Evolutionary conservation across 1,140 invertebrate genomes (phyloP).

Genomic region (Drosophila pachea): DNA sequence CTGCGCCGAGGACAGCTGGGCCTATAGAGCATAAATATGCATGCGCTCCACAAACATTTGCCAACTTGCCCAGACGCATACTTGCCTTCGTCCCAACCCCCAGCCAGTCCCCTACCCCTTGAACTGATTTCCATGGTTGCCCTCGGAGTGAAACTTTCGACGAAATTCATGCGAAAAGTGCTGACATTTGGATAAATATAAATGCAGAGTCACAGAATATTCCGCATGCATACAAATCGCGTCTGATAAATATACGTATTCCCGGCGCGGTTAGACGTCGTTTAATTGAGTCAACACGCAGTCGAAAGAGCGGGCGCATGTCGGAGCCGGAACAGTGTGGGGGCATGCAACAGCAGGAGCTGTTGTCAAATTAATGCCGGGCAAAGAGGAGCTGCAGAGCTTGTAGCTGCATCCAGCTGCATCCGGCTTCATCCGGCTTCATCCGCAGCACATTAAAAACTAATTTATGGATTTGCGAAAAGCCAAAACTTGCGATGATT

Average conservation of each 20-base stretch:
- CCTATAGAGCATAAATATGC: conserved; percentile 67
- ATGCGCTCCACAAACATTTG: conserved; percentile 69
- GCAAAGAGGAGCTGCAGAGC: too few relatives aligned
- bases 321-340: background rate
- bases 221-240: conserved; percentile 71
- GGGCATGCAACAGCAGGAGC: conserved; percentile 10
- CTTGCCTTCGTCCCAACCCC: background rate
- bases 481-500: conserved; percentile 67
- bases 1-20: conserved; percentile 9
- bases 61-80: conserved; percentile 35
- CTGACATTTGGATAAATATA: conserved; percentile 73
- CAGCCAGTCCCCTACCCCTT: background rate
- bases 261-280: conserved; percentile 55
- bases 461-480: conserved; percentile 71
- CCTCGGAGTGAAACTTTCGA: conserved; percentile 23
- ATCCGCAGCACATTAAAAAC: conserved; percentile 63
- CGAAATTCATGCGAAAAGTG: conserved; percentile 71
- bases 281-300: conserved; percentile 72
- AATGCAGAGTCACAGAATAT: conserved; percentile 68
- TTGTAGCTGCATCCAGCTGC: background rate
- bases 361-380: conserved; percentile 61
- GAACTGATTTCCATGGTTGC: background rate
- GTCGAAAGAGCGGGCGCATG: background rate
- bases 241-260: conserved; percentile 69
- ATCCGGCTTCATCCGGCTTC: background rate